Conservation (phyloP, 1,140 invertebrate species). For the Polyergus mexicanus region DNA sequence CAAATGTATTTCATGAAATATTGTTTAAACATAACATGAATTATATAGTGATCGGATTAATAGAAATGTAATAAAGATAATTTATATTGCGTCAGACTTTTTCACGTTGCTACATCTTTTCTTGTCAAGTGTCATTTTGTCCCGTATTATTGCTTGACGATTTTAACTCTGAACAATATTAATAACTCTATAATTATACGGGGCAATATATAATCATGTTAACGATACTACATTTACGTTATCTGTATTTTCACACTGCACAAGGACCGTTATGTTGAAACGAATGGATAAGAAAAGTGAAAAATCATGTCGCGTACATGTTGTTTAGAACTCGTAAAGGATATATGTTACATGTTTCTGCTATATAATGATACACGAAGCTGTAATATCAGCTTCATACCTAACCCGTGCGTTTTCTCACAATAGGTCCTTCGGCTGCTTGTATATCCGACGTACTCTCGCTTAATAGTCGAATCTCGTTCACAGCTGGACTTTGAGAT, state of each 20-base stretch:
- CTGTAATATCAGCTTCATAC: conserved; percentile 24
- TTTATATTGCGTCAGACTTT: conserved; percentile 7
- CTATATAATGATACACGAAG: background rate
- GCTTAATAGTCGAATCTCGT: conserved; percentile 9
- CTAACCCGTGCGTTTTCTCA: background rate
- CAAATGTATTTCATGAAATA: background rate
- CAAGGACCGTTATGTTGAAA: background rate
- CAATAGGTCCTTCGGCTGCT: background rate
- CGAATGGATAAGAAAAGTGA: background rate
- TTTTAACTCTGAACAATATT: background rate
- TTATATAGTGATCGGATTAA: background rate
- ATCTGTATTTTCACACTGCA: background rate
- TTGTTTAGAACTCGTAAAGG: background rate
- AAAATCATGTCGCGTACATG: background rate
- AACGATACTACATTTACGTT: background rate
- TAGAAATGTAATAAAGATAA: background rate
- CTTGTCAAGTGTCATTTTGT: too few relatives aligned
- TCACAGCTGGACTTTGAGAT: background rate
- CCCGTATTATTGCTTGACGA: background rate
- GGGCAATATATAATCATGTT: too few relatives aligned
- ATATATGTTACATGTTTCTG: background rate
- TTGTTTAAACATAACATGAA: background rate
- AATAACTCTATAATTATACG: background rate
- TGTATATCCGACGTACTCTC: background rate
- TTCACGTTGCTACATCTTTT: background rate